These are phyloP conservation scores for Microctenopoma steveboyesi DNA, from an alignment of 2,797 vertebrate species.

Conservation along the genomic window DNA sequence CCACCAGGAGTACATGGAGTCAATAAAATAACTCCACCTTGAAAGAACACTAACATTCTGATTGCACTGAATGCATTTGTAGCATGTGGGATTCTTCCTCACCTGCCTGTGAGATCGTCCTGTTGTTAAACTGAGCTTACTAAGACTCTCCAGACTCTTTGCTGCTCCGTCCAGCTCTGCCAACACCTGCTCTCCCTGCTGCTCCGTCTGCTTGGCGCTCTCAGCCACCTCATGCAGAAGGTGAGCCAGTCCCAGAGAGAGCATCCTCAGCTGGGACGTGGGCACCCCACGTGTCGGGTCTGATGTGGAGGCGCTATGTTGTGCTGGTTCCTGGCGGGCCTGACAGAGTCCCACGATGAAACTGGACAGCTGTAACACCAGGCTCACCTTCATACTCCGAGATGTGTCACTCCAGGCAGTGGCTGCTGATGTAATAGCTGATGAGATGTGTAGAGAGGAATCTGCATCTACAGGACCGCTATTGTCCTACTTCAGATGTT, in stretches of 20 bases:
- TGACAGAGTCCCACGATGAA: constrained; percentile 44
- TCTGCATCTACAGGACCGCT: constrained; percentile 2
- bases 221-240: constrained; percentile 57
- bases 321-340: not conserved
- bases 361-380: constrained; percentile 38
- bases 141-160: constrained; percentile 43
- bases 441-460: not conserved
- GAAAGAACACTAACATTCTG: too few relatives aligned
- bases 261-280: constrained; percentile 50
- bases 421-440: not conserved
- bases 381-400: constrained; percentile 33
- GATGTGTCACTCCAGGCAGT: not conserved
- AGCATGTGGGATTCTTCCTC: constrained; percentile 8
- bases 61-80: not conserved
- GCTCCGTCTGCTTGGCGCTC: constrained; percentile 38
- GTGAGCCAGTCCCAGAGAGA: constrained; percentile 58
- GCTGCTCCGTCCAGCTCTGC: constrained; percentile 37
- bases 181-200: constrained; percentile 29
- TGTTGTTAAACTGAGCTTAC: constrained; percentile 27
- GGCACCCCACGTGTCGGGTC: constrained; percentile 36
- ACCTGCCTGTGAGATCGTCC: constrained; percentile 58
- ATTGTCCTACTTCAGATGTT: constrained; percentile 17
- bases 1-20: too few relatives aligned
- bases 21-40: too few relatives aligned
- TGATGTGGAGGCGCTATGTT: not conserved